These are phyloP conservation scores for Achroia grisella DNA, from an alignment of 1,140 invertebrate genomes.

Conservation along the genomic window DNA sequence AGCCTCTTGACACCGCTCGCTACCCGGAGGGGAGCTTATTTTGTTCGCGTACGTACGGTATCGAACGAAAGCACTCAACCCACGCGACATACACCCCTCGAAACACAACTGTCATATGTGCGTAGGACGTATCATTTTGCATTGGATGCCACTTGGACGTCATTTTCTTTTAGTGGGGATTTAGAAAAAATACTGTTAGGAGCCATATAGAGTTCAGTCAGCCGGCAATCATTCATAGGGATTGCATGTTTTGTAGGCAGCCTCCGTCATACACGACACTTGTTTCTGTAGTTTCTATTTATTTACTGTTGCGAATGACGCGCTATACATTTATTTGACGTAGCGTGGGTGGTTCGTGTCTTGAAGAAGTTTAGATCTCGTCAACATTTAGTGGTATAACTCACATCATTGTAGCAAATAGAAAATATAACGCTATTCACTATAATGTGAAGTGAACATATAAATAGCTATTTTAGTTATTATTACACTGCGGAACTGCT, in stretches of 20 bases:
- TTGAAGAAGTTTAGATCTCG: not conserved
- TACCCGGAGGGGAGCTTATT: constrained; percentile 63
- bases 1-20: constrained; percentile 68
- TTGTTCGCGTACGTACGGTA: constrained; percentile 71
- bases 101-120: constrained; percentile 44
- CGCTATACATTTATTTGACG: constrained; percentile 21
- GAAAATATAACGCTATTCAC: too few relatives aligned
- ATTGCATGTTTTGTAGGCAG: constrained; percentile 49
- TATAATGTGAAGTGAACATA: too few relatives aligned
- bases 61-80: constrained; percentile 59
- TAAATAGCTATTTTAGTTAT: too few relatives aligned
- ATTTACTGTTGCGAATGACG: constrained; percentile 33
- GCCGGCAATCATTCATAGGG: constrained; percentile 46
- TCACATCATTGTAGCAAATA: too few relatives aligned
- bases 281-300: constrained; percentile 42
- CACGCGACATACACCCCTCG: constrained; percentile 43
- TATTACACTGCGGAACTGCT: too few relatives aligned
- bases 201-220: constrained; percentile 45
- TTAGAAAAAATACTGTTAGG: constrained; percentile 40
- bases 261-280: constrained; percentile 36
- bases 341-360: constrained; percentile 7
- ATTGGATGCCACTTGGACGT: constrained; percentile 21
- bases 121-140: constrained; percentile 40
- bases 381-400: too few relatives aligned
- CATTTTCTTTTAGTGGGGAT: constrained; percentile 41